Percentiles rank a stretch among this genome's conserved stretches.
Conservation (phyloP, 2,888 invertebrate species). For the Pteria penguin region DNA sequence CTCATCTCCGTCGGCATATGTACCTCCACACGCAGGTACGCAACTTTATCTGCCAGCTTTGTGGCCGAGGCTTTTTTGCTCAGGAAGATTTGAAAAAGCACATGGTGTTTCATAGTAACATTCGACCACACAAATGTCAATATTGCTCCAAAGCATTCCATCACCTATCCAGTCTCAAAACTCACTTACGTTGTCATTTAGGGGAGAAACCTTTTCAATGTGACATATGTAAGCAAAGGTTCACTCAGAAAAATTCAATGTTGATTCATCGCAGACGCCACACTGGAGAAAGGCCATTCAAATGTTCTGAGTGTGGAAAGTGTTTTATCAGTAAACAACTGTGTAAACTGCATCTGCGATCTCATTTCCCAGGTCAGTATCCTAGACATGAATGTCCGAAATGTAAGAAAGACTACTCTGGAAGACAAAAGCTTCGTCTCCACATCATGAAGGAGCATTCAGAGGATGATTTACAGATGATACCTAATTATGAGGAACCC, state of each 20-base stretch:
- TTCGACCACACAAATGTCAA: constrained; percentile 10
- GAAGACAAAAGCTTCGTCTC: constrained; percentile 24
- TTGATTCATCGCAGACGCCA: constrained; percentile 25
- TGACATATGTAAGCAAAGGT: constrained; percentile 18
- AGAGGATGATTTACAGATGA: constrained; percentile 27
- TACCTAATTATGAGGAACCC: constrained; percentile 26
- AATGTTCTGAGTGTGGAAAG: constrained; percentile 18
- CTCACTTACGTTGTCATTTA: constrained; percentile 18
- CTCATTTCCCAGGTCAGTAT: constrained; percentile 18
- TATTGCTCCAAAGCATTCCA: constrained; percentile 15
- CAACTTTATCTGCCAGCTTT: constrained; percentile 24
- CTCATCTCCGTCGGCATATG: constrained; percentile 32
- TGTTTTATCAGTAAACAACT: constrained; percentile 36
- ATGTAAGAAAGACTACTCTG: constrained; percentile 11
- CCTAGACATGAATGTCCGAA: constrained; percentile 4
- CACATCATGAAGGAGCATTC: constrained; percentile 35
- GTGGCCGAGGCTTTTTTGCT: constrained; percentile 14
- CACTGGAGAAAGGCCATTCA: constrained; percentile 32
- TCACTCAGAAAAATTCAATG: constrained; percentile 27
- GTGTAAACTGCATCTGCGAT: constrained; percentile 3
- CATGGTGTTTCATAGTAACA: constrained; percentile 6
- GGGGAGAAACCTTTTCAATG: constrained; percentile 21
- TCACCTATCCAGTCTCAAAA: constrained; percentile 17
- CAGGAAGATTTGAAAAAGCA: constrained; percentile 24
- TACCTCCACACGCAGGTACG: constrained; percentile 23